Conservation (phyloP, 2,113 vertebrate genomes). For the Aleadryas rufinucha region DNA sequence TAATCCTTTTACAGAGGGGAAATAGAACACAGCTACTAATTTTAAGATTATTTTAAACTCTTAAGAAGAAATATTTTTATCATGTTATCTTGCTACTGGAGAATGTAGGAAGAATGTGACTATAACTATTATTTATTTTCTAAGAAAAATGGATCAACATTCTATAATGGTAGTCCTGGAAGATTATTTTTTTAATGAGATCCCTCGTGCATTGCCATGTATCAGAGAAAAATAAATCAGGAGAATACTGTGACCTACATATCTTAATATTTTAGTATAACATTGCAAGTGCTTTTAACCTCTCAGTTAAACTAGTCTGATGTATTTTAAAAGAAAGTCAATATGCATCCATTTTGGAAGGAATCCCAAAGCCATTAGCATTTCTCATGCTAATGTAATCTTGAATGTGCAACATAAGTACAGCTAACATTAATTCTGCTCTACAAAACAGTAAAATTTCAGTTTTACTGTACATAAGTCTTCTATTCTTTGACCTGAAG, state of each 20-base stretch:
- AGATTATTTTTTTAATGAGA: not conserved
- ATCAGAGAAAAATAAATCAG: slow-evolving; percentile 18
- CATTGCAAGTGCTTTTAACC: slow-evolving; percentile 44
- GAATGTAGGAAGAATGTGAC: not conserved
- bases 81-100: not conserved
- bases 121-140: not conserved
- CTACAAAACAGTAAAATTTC: slow-evolving; percentile 45
- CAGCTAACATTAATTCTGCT: slow-evolving; percentile 51
- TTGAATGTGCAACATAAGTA: not conserved
- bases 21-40: not conserved
- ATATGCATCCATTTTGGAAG: slow-evolving; percentile 34
- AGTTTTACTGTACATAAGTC: not conserved
- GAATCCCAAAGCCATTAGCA: slow-evolving; percentile 42
- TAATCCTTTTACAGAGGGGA: not conserved
- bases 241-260: slow-evolving; percentile 15
- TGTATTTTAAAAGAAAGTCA: not conserved
- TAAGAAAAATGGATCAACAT: slow-evolving; percentile 10
- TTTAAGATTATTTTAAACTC: not conserved
- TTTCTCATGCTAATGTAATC: slow-evolving; percentile 37
- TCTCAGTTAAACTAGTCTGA: slow-evolving; percentile 30
- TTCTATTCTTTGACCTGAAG: slow-evolving; percentile 46
- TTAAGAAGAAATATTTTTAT: not conserved
- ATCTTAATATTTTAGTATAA: not conserved
- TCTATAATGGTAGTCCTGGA: not conserved
- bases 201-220: not conserved